phyloP scores from a whole-genome alignment of 2,888 invertebrate genomes.

The Heterodera filipjevi region DNA sequence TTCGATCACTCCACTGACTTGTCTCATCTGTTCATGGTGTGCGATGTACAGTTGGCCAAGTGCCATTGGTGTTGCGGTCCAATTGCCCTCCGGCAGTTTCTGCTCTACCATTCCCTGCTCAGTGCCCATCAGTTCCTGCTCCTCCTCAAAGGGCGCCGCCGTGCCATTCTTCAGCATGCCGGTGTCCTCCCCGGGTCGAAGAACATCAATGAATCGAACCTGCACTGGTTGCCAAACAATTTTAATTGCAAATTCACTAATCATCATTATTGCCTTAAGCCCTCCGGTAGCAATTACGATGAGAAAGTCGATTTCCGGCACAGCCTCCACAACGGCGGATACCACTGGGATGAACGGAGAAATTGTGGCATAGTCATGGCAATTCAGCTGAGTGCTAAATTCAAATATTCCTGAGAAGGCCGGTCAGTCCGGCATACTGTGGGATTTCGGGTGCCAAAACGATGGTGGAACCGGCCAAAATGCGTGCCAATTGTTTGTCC shows the following conservation, averaged over 20 bases:
- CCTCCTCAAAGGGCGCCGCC: conserved; percentile 8
- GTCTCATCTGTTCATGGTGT: conserved; percentile 45
- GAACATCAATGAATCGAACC: conserved; percentile 37
- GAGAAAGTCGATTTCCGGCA: conserved; percentile 58
- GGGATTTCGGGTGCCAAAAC: conserved; percentile 62
- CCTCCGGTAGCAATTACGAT: conserved; percentile 57
- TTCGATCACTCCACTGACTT: conserved; percentile 34
- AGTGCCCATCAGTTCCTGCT: conserved; percentile 3
- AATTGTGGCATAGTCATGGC: conserved; percentile 62
- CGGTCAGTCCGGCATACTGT: conserved; percentile 25
- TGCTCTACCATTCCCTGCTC: background rate
- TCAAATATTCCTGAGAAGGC: background rate
- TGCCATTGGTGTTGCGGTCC: conserved; percentile 12
- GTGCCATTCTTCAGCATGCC: conserved; percentile 23
- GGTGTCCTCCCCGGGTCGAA: conserved; percentile 13
- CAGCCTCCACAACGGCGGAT: conserved; percentile 43
- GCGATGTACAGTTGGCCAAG: conserved; percentile 44
- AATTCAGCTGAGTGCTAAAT: conserved; percentile 55
- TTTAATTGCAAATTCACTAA: background rate
- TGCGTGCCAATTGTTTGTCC: conserved; percentile 28
- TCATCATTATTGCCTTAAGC: conserved; percentile 44
- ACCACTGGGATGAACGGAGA: conserved; percentile 56
- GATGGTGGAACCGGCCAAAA: conserved; percentile 49
- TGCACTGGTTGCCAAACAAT: background rate
- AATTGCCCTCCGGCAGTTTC: conserved; percentile 21